Percentiles rank a stretch among this genome's conserved stretches.
Evolutionary conservation across 2,113 vertebrate species (phyloP).

Genomic region (sheep (Ovis aries)): DNA sequence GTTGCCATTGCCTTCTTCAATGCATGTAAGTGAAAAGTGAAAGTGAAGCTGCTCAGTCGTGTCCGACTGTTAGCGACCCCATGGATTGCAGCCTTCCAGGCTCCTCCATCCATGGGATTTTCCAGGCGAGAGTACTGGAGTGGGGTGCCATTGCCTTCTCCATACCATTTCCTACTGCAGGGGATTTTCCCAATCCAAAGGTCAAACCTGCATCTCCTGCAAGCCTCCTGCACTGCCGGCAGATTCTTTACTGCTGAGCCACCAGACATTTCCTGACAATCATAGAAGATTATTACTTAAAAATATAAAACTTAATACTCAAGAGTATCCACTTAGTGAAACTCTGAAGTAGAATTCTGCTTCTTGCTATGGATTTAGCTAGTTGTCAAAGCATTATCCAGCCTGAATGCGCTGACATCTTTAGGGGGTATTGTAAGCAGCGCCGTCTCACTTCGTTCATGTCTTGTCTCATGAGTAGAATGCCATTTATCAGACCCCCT

Average conservation of each 20-base stretch:
- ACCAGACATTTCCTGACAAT: neutral
- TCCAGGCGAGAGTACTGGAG: neutral
- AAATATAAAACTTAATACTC: neutral
- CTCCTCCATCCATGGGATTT: neutral
- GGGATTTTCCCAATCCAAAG: neutral
- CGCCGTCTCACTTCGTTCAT: slow-evolving; percentile 52
- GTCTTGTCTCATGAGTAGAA: slow-evolving; percentile 68
- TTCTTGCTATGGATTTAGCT: neutral
- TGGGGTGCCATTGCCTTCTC: neutral
- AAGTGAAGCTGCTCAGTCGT: neutral
- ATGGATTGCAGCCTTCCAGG: neutral
- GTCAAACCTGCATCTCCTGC: neutral
- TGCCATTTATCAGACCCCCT: slow-evolving; percentile 67
- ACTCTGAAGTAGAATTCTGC: neutral
- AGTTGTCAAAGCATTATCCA: neutral
- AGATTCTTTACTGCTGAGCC: neutral
- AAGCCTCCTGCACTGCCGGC: neutral
- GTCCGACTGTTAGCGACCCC: accelerated
- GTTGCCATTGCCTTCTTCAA: too few relatives aligned
- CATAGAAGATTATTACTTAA: neutral
- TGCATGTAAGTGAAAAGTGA: too few relatives aligned
- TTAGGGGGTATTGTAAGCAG: slow-evolving; percentile 62
- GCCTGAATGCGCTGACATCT: slow-evolving; percentile 25
- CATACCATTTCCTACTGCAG: neutral
- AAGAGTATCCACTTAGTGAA: neutral